phyloP scores from a whole-genome alignment of 2,113 vertebrate species.

The Chrysochloris asiatica region DNA sequence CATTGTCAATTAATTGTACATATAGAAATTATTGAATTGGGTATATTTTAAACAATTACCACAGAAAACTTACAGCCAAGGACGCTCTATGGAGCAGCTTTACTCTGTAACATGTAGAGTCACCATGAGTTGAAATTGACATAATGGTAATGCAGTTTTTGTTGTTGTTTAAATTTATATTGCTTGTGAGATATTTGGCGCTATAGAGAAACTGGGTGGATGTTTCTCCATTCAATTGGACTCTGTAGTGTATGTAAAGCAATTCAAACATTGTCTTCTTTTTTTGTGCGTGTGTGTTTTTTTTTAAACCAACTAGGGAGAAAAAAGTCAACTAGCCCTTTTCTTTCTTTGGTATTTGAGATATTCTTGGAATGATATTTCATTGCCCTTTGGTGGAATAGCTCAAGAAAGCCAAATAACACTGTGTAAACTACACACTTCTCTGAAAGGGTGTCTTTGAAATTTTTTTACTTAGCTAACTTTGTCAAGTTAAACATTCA shows the following conservation, averaged over 20 bases:
- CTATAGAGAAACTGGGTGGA: fast-evolving
- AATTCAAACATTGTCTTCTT: slow-evolving; percentile 7
- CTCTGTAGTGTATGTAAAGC: neutral
- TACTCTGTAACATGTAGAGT: too few relatives aligned
- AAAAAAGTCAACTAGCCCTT: too few relatives aligned
- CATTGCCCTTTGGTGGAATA: slow-evolving; percentile 71
- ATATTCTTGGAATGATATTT: slow-evolving; percentile 72
- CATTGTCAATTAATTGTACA: too few relatives aligned
- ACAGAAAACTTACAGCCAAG: too few relatives aligned
- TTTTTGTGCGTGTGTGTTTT: too few relatives aligned
- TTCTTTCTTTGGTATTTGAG: slow-evolving; percentile 69
- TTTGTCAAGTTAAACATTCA: slow-evolving; percentile 38
- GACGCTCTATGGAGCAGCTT: too few relatives aligned
- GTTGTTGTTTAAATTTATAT: too few relatives aligned
- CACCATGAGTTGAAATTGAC: too few relatives aligned
- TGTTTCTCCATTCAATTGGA: neutral
- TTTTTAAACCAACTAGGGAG: slow-evolving; percentile 22
- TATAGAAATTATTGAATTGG: too few relatives aligned
- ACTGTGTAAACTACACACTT: slow-evolving; percentile 68
- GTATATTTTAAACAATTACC: too few relatives aligned
- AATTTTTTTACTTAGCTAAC: slow-evolving; percentile 58
- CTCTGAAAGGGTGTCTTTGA: slow-evolving; percentile 43
- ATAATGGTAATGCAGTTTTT: too few relatives aligned
- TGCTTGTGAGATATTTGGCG: neutral
- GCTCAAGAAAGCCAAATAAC: slow-evolving; percentile 71